Evolutionary conservation across 2,797 vertebrate genomes (phyloP).

Genomic region (Melopsittacus undulatus): DNA sequence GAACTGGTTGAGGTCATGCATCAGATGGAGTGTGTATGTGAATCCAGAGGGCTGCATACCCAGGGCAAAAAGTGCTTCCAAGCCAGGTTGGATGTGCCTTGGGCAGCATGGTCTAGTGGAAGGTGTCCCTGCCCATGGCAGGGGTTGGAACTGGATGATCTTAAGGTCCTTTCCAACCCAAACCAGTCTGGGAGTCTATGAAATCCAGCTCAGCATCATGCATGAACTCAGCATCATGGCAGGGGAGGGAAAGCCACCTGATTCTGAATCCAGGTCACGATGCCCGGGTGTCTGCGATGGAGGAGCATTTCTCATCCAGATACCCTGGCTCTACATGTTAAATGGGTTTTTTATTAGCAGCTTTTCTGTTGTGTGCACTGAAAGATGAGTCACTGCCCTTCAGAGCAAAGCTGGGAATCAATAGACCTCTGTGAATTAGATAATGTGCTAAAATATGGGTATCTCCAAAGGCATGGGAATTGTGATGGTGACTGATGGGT

Average conservation of each 20-base stretch:
- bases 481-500: not conserved
- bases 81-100: not conserved
- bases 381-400: conserved; percentile 59
- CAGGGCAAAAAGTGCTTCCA: not conserved
- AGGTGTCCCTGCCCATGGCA: not conserved
- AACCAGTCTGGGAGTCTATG: not conserved
- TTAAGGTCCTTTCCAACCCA: not conserved
- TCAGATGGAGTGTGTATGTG: fast-evolving
- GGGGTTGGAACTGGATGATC: not conserved
- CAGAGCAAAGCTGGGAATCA: conserved; percentile 18
- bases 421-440: not conserved
- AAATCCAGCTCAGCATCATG: not conserved
- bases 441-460: not conserved
- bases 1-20: fast-evolving
- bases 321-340: not conserved
- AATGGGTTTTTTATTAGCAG: conserved; percentile 36
- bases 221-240: fast-evolving
- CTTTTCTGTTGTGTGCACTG: not conserved
- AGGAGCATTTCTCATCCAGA: not conserved
- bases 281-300: not conserved
- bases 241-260: fast-evolving
- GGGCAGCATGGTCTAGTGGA: not conserved
- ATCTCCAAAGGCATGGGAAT: not conserved
- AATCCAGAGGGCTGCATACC: fast-evolving
- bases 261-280: not conserved